A percentile compares a stretch with the other conserved stretches of the same genome.
Conservation (phyloP, 30 jellyfish, hydroid and myxozoan species). For the Cassiopea andromeda region DNA sequence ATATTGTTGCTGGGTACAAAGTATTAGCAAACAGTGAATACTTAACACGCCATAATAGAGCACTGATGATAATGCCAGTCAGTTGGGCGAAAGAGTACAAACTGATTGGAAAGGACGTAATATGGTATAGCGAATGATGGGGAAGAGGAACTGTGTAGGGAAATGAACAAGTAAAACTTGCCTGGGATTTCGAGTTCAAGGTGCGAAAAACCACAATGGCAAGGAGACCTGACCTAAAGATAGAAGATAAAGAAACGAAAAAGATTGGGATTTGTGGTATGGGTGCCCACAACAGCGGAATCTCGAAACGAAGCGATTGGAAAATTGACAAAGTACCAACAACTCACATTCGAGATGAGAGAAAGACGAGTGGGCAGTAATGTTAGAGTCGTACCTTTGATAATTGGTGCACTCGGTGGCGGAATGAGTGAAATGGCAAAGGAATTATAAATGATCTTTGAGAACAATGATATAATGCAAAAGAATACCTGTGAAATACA, state of each 20-base stretch:
- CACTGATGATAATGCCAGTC: background rate
- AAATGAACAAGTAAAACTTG: background rate
- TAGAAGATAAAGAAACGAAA: background rate
- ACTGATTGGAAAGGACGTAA: background rate
- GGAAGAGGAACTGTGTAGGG: background rate
- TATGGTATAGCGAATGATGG: background rate
- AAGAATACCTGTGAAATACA: background rate
- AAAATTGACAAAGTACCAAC: background rate
- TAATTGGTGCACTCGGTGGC: background rate
- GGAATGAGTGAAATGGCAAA: background rate
- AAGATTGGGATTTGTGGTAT: background rate
- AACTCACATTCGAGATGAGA: background rate
- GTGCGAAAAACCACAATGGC: background rate
- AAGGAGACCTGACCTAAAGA: background rate
- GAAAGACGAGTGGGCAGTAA: background rate
- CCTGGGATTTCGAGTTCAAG: background rate
- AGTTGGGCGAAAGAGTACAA: background rate
- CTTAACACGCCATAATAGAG: background rate
- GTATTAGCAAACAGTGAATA: background rate
- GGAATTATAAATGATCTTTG: background rate
- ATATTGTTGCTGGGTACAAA: background rate
- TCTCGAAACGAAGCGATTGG: background rate
- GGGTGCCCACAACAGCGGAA: background rate
- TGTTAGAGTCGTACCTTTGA: background rate
- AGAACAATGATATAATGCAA: background rate